Evolutionary conservation across 2,113 vertebrate species (phyloP).

Genomic region (Serilophus lunatus): DNA sequence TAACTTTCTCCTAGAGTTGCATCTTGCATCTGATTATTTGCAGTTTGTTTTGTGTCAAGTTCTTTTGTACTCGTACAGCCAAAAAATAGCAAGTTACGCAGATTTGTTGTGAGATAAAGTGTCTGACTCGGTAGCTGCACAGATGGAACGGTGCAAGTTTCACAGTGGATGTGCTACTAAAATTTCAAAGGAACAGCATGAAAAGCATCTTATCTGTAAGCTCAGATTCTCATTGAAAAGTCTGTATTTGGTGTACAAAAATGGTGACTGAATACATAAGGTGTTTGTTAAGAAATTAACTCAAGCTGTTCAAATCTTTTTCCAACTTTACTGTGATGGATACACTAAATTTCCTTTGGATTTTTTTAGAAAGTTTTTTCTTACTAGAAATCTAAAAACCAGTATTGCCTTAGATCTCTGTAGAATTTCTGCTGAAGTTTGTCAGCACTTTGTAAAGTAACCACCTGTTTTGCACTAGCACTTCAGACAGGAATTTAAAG

Average conservation of each 20-base stretch:
- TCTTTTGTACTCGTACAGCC: background rate
- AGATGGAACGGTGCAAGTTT: background rate
- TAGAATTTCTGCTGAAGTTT: background rate
- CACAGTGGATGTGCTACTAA: slow-evolving; percentile 18
- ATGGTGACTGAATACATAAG: background rate
- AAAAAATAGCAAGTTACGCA: background rate
- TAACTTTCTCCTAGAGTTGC: background rate
- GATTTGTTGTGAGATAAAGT: background rate
- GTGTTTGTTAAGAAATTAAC: slow-evolving; percentile 16
- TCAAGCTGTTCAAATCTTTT: background rate
- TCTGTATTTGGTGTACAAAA: background rate
- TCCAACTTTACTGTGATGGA: background rate
- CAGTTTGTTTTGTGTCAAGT: background rate
- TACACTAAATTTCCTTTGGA: background rate
- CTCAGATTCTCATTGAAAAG: background rate
- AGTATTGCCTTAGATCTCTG: background rate
- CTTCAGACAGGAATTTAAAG: background rate
- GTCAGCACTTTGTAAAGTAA: background rate
- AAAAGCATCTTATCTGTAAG: background rate
- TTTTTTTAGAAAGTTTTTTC: background rate
- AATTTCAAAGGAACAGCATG: slow-evolving; percentile 3
- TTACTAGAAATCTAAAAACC: background rate
- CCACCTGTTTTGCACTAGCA: background rate
- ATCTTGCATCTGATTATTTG: background rate
- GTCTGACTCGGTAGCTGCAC: background rate